These are phyloP conservation scores for Lasiurus cinereus DNA, from an alignment of 2,113 vertebrate species.

Conservation along the genomic window DNA sequence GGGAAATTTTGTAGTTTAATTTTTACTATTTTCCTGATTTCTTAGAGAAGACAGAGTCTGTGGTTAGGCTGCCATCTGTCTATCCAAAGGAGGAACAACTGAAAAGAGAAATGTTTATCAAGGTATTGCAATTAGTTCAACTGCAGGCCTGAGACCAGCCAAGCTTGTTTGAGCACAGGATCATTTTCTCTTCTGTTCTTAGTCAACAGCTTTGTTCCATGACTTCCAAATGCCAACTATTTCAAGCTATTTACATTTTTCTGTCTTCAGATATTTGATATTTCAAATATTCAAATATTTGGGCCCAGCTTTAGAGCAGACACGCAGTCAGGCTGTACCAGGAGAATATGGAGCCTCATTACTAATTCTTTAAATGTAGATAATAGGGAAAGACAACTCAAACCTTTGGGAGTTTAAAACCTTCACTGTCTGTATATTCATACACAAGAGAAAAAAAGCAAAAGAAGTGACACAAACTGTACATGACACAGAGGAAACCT, in stretches of 20 bases:
- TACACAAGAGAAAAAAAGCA: background rate
- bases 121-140: background rate
- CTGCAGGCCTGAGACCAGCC: background rate
- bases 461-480: background rate
- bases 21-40: conserved; percentile 50
- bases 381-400: background rate
- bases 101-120: conserved; percentile 57
- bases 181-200: background rate
- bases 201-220: background rate
- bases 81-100: conserved; percentile 53
- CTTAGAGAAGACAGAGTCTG: conserved; percentile 24
- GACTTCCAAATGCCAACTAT: conserved; percentile 29
- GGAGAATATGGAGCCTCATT: background rate
- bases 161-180: background rate
- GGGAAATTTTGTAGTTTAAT: conserved; percentile 32
- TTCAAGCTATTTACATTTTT: conserved; percentile 3
- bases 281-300: conserved; percentile 54
- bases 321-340: background rate
- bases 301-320: background rate
- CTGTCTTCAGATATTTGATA: background rate
- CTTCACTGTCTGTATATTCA: background rate
- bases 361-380: background rate
- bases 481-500: background rate
- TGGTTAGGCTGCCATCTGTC: conserved; percentile 52
- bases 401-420: conserved; percentile 17